A percentile compares a stretch with the other conserved stretches of the same genome.
Evolutionary conservation across 2,113 vertebrate species (phyloP).

Genomic region (Micronycteris hirsuta): DNA sequence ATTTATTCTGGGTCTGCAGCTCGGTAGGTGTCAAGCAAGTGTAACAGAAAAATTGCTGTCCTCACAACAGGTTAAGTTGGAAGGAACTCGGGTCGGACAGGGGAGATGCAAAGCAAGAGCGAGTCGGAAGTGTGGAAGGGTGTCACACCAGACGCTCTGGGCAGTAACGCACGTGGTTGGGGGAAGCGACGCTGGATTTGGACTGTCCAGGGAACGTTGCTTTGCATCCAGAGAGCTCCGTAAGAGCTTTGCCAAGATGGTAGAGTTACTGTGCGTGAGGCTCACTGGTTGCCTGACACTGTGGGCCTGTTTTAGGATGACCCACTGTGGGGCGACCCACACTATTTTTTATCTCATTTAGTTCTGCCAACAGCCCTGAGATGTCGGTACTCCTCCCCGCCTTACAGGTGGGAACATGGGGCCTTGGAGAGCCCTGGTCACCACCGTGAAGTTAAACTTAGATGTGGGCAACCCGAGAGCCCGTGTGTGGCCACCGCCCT

Average conservation of each 20-base stretch:
- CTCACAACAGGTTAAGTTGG: background rate
- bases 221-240: background rate
- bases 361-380: background rate
- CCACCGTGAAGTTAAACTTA: background rate
- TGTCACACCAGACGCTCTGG: background rate
- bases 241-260: background rate
- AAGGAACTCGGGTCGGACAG: background rate
- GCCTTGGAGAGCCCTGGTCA: background rate
- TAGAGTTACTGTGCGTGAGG: rapidly evolving
- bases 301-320: background rate
- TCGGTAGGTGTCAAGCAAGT: background rate
- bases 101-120: background rate
- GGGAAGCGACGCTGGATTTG: too few relatives aligned
- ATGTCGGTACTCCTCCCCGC: background rate
- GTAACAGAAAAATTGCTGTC: background rate
- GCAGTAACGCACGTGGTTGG: background rate
- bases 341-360: background rate
- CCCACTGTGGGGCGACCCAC: too few relatives aligned
- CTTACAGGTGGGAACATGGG: background rate
- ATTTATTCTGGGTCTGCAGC: background rate
- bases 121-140: background rate
- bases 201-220: background rate
- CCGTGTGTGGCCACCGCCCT: background rate
- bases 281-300: background rate
- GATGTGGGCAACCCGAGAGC: rapidly evolving